These are phyloP conservation scores for Eulimnadia texana DNA, from an alignment of 1,140 invertebrate species.

Conservation along the genomic window DNA sequence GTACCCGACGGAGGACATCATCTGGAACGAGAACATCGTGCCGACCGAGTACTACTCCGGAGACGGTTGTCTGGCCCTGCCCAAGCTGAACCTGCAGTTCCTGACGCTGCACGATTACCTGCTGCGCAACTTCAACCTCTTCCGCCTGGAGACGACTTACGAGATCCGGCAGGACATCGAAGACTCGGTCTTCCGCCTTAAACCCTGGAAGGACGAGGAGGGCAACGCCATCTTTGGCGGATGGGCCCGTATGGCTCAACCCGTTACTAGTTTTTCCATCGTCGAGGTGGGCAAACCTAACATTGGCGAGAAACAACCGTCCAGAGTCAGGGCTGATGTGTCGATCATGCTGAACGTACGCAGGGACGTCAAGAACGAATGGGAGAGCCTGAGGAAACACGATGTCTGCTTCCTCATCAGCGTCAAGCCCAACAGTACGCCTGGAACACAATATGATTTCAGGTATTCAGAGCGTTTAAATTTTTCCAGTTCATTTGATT, in stretches of 20 bases:
- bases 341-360: conserved; percentile 80
- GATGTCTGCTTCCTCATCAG: conserved; percentile 95
- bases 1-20: conserved; percentile 94
- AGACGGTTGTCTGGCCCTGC: conserved; percentile 85
- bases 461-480: background rate
- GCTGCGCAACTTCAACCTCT: conserved; percentile 92
- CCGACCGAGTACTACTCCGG: conserved; percentile 94
- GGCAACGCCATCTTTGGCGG: conserved; percentile 79
- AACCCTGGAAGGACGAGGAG: conserved; percentile 87
- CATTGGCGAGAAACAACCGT: conserved; percentile 84
- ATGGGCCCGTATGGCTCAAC: conserved; percentile 97
- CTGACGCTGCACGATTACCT: conserved; percentile 96
- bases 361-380: conserved; percentile 84
- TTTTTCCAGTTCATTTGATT: too few species aligned
- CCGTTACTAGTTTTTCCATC: conserved; percentile 79
- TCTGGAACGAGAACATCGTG: conserved; percentile 99
- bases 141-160: conserved; percentile 95
- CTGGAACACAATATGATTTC: conserved; percentile 40
- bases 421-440: conserved; percentile 63
- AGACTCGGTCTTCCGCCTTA: conserved; percentile 81
- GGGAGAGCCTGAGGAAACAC: conserved; percentile 92
- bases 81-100: conserved; percentile 97
- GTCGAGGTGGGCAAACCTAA: conserved; percentile 86
- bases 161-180: conserved; percentile 98
- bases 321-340: conserved; percentile 84